These are phyloP conservation scores for Chroicocephalus ridibundus DNA, from an alignment of 2,113 vertebrate genomes.

Conservation along the genomic window DNA sequence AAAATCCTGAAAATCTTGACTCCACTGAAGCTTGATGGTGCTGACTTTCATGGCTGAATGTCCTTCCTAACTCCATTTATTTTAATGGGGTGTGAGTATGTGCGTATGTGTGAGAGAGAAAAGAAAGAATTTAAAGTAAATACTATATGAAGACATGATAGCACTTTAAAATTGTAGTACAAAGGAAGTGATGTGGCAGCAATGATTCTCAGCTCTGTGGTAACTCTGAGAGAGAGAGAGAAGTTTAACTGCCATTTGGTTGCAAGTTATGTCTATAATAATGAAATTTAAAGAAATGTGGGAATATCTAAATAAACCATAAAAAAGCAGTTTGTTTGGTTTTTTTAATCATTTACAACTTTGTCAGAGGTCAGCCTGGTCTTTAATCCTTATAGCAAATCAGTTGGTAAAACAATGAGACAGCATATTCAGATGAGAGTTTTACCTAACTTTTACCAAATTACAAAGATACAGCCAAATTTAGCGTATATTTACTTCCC, in stretches of 20 bases:
- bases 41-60: background rate
- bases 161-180: background rate
- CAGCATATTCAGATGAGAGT: background rate
- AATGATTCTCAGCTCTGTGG: background rate
- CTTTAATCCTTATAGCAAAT: background rate
- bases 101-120: background rate
- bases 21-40: background rate
- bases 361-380: background rate
- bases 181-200: background rate
- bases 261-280: background rate
- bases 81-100: background rate
- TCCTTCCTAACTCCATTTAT: background rate
- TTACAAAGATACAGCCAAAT: background rate
- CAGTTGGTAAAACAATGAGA: background rate
- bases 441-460: background rate
- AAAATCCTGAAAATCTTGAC: background rate
- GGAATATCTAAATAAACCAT: background rate
- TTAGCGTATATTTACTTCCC: background rate
- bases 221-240: background rate
- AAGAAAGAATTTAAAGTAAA: background rate
- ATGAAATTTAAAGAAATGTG: background rate
- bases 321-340: background rate
- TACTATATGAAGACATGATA: background rate
- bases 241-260: background rate
- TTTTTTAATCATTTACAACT: background rate